Percentiles rank a stretch among this genome's conserved stretches.
Conservation (phyloP, 2,113 vertebrate genomes). For the Capra hircus region DNA sequence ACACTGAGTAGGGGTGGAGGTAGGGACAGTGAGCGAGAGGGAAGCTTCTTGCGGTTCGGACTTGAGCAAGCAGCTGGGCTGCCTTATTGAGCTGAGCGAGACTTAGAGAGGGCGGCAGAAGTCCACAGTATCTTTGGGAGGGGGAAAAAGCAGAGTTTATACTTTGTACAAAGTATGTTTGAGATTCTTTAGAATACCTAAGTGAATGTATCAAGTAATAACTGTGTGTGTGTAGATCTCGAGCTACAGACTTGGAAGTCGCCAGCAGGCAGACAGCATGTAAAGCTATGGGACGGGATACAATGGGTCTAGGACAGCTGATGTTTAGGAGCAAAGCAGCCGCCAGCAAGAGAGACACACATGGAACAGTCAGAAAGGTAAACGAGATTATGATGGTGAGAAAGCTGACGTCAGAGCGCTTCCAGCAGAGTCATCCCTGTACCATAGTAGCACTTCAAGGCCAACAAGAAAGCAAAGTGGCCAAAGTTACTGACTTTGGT, state of each 20-base stretch:
- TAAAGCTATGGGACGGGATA: not conserved
- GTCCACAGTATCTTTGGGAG: not conserved
- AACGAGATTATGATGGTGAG: not conserved
- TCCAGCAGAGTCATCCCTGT: not conserved
- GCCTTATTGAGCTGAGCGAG: not conserved
- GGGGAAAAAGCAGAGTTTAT: not conserved
- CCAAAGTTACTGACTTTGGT: not conserved
- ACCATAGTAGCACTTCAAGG: not conserved
- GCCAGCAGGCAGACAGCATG: not conserved
- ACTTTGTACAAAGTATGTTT: not conserved
- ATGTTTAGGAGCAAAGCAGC: not conserved
- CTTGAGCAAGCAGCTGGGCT: not conserved
- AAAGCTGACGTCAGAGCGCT: not conserved
- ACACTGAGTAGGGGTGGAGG: rapidly evolving
- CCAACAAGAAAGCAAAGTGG: not conserved
- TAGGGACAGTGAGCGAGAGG: not conserved
- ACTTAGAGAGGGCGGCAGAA: not conserved
- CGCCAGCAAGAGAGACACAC: not conserved
- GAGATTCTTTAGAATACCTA: not conserved
- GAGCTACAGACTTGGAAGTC: not conserved
- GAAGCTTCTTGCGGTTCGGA: not conserved
- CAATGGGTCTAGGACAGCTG: not conserved
- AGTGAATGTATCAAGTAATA: not conserved
- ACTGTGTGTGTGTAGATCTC: not conserved
- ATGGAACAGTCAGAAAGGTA: not conserved